Evolutionary conservation across 2,113 vertebrate genomes (phyloP).

Genomic region (Chroicocephalus ridibundus): DNA sequence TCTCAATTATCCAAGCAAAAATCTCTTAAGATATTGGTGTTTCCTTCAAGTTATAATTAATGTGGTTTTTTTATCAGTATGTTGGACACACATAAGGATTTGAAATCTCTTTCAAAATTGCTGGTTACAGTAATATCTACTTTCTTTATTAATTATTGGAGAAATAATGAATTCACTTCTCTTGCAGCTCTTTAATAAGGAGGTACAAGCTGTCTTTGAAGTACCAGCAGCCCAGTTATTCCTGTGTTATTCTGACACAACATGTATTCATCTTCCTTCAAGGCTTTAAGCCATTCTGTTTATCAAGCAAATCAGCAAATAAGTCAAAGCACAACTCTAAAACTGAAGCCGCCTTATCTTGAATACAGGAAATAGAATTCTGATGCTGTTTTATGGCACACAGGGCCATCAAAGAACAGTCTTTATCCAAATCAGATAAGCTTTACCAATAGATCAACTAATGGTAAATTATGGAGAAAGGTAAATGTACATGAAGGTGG

Average conservation of each 20-base stretch:
- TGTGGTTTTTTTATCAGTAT: background rate
- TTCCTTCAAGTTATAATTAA: background rate
- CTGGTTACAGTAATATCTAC: background rate
- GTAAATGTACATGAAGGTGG: background rate
- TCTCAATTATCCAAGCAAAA: constrained; percentile 6
- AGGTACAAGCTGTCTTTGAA: constrained; percentile 40
- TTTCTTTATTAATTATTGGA: constrained; percentile 27
- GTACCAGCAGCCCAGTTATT: constrained; percentile 24
- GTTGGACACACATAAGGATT: background rate
- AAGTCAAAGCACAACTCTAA: constrained; percentile 50
- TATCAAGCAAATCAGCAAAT: constrained; percentile 64
- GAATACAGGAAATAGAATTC: constrained; percentile 54
- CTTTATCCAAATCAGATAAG: constrained; percentile 51
- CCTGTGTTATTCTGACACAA: constrained; percentile 24
- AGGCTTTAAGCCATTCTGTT: constrained; percentile 9
- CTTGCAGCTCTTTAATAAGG: constrained; percentile 23
- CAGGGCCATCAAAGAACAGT: background rate
- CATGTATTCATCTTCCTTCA: constrained; percentile 33
- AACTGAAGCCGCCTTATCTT: constrained; percentile 48
- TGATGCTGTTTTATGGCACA: constrained; percentile 15
- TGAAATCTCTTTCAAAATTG: background rate
- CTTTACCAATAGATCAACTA: constrained; percentile 29
- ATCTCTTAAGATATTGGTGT: background rate
- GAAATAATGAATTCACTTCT: background rate
- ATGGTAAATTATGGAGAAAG: constrained; percentile 17